These are phyloP conservation scores for Brachystomella parvula DNA, from an alignment of 1,140 invertebrate genomes.

Conservation along the genomic window DNA sequence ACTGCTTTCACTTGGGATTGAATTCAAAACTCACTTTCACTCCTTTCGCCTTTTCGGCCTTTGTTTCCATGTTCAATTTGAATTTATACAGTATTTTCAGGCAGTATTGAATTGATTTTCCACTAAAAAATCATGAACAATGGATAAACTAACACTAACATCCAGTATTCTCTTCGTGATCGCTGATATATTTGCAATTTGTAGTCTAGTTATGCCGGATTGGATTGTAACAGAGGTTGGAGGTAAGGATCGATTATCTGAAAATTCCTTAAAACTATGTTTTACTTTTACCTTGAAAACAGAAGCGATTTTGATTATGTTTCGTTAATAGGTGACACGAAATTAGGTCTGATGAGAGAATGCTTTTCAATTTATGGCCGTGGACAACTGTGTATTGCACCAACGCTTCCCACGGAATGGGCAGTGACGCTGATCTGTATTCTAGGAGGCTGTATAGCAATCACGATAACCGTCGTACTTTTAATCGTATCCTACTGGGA, in stretches of 20 bases:
- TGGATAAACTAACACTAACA: constrained; percentile 88
- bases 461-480: constrained; percentile 81
- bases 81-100: no score
- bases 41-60: no score
- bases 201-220: constrained; percentile 85
- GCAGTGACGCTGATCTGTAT: constrained; percentile 81
- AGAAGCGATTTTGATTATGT: constrained; percentile 19
- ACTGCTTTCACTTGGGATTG: background rate
- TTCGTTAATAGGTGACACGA: constrained; percentile 61
- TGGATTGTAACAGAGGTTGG: constrained; percentile 94
- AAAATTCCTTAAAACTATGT: background rate
- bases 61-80: no score
- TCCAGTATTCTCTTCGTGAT: constrained; percentile 84
- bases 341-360: constrained; percentile 84
- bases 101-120: no score
- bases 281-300: constrained; percentile 1
- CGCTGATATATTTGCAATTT: constrained; percentile 86
- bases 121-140: constrained; percentile 47
- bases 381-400: constrained; percentile 42
- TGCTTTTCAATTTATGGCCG: constrained; percentile 86
- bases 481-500: constrained; percentile 83
- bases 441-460: constrained; percentile 83
- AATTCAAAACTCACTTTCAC: background rate
- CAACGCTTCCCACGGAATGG: constrained; percentile 59
- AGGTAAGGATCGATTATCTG: constrained; percentile 49